Base-by-base conservation (phyloP, 2,113 vertebrate species). In the Propithecus coquereli region DNA sequence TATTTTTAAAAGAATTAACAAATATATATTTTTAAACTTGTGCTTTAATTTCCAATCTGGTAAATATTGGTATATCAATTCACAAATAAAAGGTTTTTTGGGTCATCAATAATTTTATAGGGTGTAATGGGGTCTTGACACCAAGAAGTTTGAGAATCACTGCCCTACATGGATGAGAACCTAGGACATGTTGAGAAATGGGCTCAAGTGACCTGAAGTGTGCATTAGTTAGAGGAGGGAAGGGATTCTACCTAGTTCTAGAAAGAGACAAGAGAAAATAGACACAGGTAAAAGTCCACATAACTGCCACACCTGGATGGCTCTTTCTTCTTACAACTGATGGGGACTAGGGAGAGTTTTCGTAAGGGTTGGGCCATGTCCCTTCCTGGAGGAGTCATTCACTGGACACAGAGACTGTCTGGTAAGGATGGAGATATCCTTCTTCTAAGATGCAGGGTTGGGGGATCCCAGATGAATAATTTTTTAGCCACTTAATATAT, bases 401-500 rank as follows among this genome's bases (percentile, higher is more conserved):
- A 59, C 3, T 92, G 22, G 68, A 74, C 76, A 61, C 27, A 80
- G 74, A 37, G 30, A 70, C 9, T 57, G 22, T 40, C 57, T 93
- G 43, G 27, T 12, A 73, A 70, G 34, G 43, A 85, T 63, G 23
- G 10, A 34, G 32, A 91, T 59, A 47, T 45, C 57, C 23, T 81
- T 94, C 70, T 83, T 37, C 82, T 40, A 79, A 63, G 34, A 65
- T 61, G 8, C 65, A 54, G 34, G 57, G 34, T 37, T 87, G 47
- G n/a, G 40, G 92, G 54, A 89, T 82, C 43, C 18, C 94, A 94
- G 76, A n/a, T 65, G 71, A 45, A 40, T 45, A 32, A 27, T 66
- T 90, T 84, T 85, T 85, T 47, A 90, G 68, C 18, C 74, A 90
- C 17, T 95, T 66, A 92, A 54, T 76, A 89, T 63, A 91, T 43